Base-by-base conservation (phyloP, 2,888 invertebrate genomes). In the Heteromyza rotundicornis region DNA sequence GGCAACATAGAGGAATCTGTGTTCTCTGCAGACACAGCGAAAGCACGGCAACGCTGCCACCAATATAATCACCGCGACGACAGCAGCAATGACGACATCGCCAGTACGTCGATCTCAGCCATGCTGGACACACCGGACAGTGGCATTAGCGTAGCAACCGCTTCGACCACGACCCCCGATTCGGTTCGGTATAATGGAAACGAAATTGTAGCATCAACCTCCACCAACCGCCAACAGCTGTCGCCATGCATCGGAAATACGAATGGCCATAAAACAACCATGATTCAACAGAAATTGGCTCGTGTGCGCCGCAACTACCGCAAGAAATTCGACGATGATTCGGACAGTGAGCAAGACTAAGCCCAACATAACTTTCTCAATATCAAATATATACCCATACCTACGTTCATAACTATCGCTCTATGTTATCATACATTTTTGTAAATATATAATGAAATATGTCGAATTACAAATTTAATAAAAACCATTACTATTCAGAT, bases 291-390 rank as follows among this genome's bases (percentile, higher is more conserved):
- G 64, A 85, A 88, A 47, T 85, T 88, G 40, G 87, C 88, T 74
- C 87, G 87, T 69, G 87, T 87, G 1, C 84, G 88, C 5, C 84
- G 89, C 62, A 88, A 89, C 77, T 87, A 88, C 77, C 85, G 88
- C 70, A 87, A 85, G 77, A 88, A 87, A 71, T 86, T 89, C 79
- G 76, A 72, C 62, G 76, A 77, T 58, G 88, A 89, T 66, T 89
- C 89, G 0, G 89, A 89, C 76, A 89, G 89, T 52, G 89, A 89
- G 79, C 85, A 79, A 78, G 19, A n/a, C n/a, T n/a, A n/a, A n/a
- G n/a, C n/a, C n/a, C n/a, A n/a, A n/a, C n/a, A n/a, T n/a, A n/a
- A n/a, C n/a, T n/a, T n/a, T n/a, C n/a, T n/a, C n/a, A n/a, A n/a
- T n/a, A n/a, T n/a, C n/a, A n/a, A n/a, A n/a, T n/a, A n/a, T n/a